Base-by-base conservation (phyloP, 2,113 vertebrate species). In the Pelusios castaneus region DNA sequence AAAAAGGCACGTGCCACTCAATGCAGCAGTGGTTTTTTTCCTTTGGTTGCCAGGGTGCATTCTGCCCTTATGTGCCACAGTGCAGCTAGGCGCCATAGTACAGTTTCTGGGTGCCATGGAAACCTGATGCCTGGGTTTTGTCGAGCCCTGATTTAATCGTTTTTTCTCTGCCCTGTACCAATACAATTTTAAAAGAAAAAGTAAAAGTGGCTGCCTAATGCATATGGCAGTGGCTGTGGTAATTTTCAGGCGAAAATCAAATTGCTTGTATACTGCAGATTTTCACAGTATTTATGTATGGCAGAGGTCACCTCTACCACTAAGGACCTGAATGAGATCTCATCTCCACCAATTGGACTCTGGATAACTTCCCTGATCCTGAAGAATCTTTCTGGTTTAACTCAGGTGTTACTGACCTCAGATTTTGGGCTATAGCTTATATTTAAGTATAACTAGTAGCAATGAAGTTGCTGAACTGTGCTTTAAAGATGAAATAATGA, bases 181-280 rank as follows among this genome's bases (percentile, higher is more conserved):
- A 92, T 87, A 80, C 81, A 76, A 92, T 94, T 97, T 86, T 10
- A 38, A 90, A 77, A 82, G 55, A 10, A 93, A 81, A 95, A 87
- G 76, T 45, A 89, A 83, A 91, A 41, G 73, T 94, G 82, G 19
- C 60, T 92, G 89, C 51, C 56, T 96, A 82, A n/a, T 51, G 63
- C 82, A 89, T 87, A 82, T 55, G 5, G 17, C 92, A 95, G 85
- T 77, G 89, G 90, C 91, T 91, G 82, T 73, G 93, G 94, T 92
- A 96, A 96, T 97, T 96, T 94, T 89, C 87, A 95, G 91, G 84
- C 80, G 90, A 96, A 96, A 96, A 96, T 90, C 75, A 86, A 91
- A 93, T 95, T 97, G 90, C 95, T 85, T 54, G 88, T 82, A 81
- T 77, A 90, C 87, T 93, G 89, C 81, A 92, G 88, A 82, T 95